A percentile compares a stretch with the other conserved stretches of the same genome.
These are phyloP conservation scores for Melinopterus prodromus DNA, from an alignment of 2,888 invertebrate species.

Conservation along the genomic window DNA sequence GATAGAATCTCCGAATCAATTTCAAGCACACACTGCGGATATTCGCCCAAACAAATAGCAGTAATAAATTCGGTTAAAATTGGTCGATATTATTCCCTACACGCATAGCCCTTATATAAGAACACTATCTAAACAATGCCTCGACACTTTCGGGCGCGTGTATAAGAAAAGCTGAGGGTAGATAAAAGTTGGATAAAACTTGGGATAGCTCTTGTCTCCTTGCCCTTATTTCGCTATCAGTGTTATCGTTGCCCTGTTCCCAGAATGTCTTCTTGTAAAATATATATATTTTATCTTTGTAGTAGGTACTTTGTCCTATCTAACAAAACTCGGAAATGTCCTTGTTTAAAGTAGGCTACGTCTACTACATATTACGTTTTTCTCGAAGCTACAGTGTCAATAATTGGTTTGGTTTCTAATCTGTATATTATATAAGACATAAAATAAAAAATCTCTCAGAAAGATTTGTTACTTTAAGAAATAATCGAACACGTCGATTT, in stretches of 20 bases:
- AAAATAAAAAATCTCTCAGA: no score
- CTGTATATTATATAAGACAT: no score
- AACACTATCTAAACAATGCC: neutral
- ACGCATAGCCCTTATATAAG: neutral
- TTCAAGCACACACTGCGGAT: neutral
- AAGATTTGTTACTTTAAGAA: no score
- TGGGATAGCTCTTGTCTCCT: slow-evolving; percentile 17
- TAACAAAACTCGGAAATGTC: neutral
- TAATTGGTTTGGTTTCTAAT: no score
- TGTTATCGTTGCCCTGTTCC: slow-evolving; percentile 12
- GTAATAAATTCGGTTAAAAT: neutral
- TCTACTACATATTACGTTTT: neutral
- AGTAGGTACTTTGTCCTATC: slow-evolving; percentile 4
- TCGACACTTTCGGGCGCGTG: neutral
- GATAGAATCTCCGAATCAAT: neutral
- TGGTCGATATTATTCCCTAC: neutral
- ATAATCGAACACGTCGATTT: no score
- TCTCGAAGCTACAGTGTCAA: no score
- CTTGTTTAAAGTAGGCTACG: neutral
- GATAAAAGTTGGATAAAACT: slow-evolving; percentile 24
- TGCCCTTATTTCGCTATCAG: slow-evolving; percentile 26
- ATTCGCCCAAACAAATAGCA: neutral
- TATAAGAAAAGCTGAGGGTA: neutral
- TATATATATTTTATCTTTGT: neutral
- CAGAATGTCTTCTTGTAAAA: neutral